phyloP scores from a whole-genome alignment of 2,113 vertebrate genomes.

The Spilogale gracilis region DNA sequence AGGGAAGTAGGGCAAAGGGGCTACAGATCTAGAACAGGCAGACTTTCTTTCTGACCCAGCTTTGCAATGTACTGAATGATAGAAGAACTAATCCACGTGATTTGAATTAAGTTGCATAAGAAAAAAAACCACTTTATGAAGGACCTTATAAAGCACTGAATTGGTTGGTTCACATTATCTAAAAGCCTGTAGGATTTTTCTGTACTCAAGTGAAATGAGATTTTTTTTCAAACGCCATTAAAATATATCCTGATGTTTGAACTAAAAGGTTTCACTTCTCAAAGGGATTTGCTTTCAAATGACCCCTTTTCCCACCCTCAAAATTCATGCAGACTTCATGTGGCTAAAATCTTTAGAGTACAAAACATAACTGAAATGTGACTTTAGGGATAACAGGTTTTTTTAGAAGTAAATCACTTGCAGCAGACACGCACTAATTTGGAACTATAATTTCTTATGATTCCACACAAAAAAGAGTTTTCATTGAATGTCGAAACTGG shows the following conservation, averaged over 20 bases:
- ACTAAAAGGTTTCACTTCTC: conserved; percentile 52
- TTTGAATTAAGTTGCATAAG: not conserved
- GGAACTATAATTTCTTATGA: not conserved
- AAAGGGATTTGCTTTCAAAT: conserved; percentile 60
- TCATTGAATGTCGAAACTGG: not conserved
- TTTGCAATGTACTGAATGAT: not conserved
- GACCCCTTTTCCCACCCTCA: not conserved
- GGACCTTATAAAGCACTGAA: not conserved
- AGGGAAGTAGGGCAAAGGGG: rapidly evolving
- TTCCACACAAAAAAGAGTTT: not conserved
- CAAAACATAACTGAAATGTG: not conserved
- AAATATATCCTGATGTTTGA: conserved; percentile 31
- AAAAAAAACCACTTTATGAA: not conserved
- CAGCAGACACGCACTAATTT: not conserved
- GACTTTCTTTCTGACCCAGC: not conserved
- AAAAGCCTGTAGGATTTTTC: conserved; percentile 18
- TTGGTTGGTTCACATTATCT: not conserved
- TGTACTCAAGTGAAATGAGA: not conserved
- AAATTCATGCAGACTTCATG: conserved; percentile 26
- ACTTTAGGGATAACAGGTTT: not conserved
- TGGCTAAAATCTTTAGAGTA: conserved; percentile 27
- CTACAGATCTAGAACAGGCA: not conserved
- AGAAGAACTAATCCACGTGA: not conserved
- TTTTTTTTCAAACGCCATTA: not conserved
- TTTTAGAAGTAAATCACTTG: not conserved